Percentiles rank a stretch among this genome's conserved stretches.
phyloP scores from a whole-genome alignment of 1,140 invertebrate species.

The Marisa cornuarietis region DNA sequence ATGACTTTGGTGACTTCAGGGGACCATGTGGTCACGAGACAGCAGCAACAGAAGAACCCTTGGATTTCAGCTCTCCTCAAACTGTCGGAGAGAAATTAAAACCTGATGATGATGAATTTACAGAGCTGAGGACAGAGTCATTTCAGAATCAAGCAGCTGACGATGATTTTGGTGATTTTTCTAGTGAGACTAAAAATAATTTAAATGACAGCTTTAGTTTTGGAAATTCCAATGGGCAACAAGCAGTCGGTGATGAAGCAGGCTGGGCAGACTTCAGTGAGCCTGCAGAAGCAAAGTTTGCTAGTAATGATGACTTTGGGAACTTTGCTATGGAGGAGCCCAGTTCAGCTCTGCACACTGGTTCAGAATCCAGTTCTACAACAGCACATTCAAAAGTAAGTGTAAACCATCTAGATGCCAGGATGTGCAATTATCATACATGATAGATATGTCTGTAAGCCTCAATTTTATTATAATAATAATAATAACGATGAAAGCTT shows the following conservation, averaged over 20 bases:
- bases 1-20: constrained; percentile 47
- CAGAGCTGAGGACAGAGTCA: constrained; percentile 6
- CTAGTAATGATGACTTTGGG: constrained; percentile 38
- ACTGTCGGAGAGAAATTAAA: background rate
- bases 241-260: constrained; percentile 13
- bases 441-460: constrained; percentile 30
- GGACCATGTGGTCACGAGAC: constrained; percentile 13
- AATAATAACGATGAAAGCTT: no score
- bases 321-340: background rate
- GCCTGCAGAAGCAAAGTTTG: constrained; percentile 15
- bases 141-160: constrained; percentile 12
- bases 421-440: constrained; percentile 27
- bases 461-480: background rate
- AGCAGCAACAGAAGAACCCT: constrained; percentile 19
- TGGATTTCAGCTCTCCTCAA: background rate
- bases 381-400: constrained; percentile 5
- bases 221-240: constrained; percentile 9
- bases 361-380: background rate
- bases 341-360: background rate
- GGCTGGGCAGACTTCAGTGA: constrained; percentile 30
- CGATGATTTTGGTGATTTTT: constrained; percentile 33
- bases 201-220: constrained; percentile 16
- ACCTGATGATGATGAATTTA: constrained; percentile 20
- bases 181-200: constrained; percentile 21
- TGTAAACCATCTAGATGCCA: background rate